phyloP scores from a whole-genome alignment of 1,140 invertebrate species.

The Capitella teleta region DNA sequence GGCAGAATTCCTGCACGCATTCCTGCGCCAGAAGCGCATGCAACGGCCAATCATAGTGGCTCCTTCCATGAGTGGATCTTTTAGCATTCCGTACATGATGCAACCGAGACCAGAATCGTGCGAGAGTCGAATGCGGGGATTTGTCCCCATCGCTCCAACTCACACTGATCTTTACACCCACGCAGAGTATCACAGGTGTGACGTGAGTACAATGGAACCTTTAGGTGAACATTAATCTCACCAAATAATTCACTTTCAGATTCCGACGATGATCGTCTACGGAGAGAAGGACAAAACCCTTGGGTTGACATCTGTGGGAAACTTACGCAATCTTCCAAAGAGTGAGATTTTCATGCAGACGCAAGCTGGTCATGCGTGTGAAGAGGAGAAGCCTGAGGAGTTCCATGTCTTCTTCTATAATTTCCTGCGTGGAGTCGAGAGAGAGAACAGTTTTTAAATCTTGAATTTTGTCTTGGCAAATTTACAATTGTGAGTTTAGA shows the following conservation, averaged over 20 bases:
- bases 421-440: slow-evolving; percentile 22
- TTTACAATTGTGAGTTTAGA: no score
- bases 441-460: no score
- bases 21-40: slow-evolving; percentile 23
- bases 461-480: no score
- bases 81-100: slow-evolving; percentile 39
- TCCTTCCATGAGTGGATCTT: slow-evolving; percentile 45
- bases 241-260: slow-evolving; percentile 23
- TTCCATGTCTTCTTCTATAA: slow-evolving; percentile 42
- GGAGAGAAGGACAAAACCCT: slow-evolving; percentile 37
- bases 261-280: slow-evolving; percentile 42
- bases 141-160: slow-evolving; percentile 43
- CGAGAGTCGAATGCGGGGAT: slow-evolving; percentile 25
- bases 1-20: slow-evolving; percentile 24
- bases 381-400: slow-evolving; percentile 39
- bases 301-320: slow-evolving; percentile 23
- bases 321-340: slow-evolving; percentile 34
- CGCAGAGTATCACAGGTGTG: slow-evolving; percentile 17
- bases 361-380: slow-evolving; percentile 41
- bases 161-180: slow-evolving; percentile 20
- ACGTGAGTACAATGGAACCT: slow-evolving; percentile 15
- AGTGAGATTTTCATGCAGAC: slow-evolving; percentile 29
- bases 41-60: slow-evolving; percentile 36
- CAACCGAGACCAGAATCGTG: slow-evolving; percentile 14
- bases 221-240: slow-evolving; percentile 9